Percentiles rank a stretch among this genome's conserved stretches.
These are phyloP conservation scores for Phasianus colchicus DNA, from an alignment of 2,113 vertebrate species.

Conservation along the genomic window DNA sequence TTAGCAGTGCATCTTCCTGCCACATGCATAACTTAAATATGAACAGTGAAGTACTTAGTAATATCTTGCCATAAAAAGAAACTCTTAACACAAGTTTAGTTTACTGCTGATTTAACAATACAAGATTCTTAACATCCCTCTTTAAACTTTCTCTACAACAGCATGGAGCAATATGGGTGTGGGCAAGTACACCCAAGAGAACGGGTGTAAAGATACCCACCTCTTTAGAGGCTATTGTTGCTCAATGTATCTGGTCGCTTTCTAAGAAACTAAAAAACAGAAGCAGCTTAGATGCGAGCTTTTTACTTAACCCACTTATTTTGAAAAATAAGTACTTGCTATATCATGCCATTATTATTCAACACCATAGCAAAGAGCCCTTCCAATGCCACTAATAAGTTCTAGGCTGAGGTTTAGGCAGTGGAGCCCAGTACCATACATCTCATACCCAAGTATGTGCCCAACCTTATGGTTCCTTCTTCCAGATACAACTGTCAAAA, in stretches of 20 bases:
- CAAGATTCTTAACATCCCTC: neutral
- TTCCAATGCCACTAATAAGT: neutral
- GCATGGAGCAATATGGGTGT: neutral
- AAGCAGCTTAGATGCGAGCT: neutral
- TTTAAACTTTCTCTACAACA: neutral
- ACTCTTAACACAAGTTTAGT: neutral
- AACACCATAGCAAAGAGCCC: neutral
- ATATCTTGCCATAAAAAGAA: too few relatives aligned
- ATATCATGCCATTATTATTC: neutral
- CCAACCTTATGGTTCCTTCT: neutral
- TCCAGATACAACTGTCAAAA: neutral
- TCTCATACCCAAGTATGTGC: accelerated
- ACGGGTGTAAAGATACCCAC: neutral
- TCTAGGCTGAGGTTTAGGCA: neutral
- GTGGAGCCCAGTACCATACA: neutral
- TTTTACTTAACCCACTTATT: neutral
- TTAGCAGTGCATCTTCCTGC: neutral
- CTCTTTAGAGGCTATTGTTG: neutral
- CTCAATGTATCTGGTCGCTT: neutral
- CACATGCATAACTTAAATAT: accelerated
- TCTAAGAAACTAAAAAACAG: neutral
- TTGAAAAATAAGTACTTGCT: neutral
- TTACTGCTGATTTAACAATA: neutral
- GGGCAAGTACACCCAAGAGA: neutral
- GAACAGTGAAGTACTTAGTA: neutral